These are phyloP conservation scores for Coelopa frigida DNA, from an alignment of 1,140 invertebrate species.

Conservation along the genomic window DNA sequence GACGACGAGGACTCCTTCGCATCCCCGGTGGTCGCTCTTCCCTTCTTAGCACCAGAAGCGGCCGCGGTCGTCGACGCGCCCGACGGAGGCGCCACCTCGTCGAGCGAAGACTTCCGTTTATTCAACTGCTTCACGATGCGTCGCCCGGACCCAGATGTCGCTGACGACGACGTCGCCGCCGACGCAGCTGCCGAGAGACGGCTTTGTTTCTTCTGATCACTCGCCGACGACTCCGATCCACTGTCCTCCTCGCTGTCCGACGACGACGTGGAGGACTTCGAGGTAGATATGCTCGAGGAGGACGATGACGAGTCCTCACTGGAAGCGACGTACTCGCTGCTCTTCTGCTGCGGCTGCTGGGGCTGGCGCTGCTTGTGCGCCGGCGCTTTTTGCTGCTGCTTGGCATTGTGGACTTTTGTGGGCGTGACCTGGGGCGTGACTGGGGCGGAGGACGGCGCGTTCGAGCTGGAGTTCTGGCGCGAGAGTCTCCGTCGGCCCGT, in stretches of 20 bases:
- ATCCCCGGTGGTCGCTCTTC: neutral
- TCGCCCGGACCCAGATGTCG: neutral
- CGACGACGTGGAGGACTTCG: conserved; percentile 13
- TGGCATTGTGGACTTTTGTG: neutral
- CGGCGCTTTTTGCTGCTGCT: neutral
- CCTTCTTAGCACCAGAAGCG: neutral
- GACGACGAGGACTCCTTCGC: conserved; percentile 8
- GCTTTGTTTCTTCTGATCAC: conserved; percentile 7
- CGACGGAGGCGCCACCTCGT: conserved; percentile 3
- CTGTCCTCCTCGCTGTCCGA: conserved; percentile 11
- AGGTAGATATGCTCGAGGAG: conserved; percentile 9
- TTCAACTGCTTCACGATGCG: conserved; percentile 19
- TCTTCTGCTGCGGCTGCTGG: neutral
- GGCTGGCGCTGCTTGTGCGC: neutral
- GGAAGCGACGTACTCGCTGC: neutral
- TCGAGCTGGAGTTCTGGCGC: conserved; percentile 18
- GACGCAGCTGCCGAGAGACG: too few relatives aligned
- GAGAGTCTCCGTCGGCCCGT: conserved; percentile 9
- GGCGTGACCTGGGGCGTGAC: neutral
- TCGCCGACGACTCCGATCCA: neutral
- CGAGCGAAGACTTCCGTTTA: conserved; percentile 18
- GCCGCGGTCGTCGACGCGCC: neutral
- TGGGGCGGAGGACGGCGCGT: conserved; percentile 13
- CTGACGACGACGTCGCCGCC: neutral
- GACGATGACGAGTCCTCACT: conserved; percentile 11